A percentile compares a stretch with the other conserved stretches of the same genome.
These are phyloP conservation scores for Athalia cordata DNA, from an alignment of 2,888 invertebrate species.

Conservation along the genomic window DNA sequence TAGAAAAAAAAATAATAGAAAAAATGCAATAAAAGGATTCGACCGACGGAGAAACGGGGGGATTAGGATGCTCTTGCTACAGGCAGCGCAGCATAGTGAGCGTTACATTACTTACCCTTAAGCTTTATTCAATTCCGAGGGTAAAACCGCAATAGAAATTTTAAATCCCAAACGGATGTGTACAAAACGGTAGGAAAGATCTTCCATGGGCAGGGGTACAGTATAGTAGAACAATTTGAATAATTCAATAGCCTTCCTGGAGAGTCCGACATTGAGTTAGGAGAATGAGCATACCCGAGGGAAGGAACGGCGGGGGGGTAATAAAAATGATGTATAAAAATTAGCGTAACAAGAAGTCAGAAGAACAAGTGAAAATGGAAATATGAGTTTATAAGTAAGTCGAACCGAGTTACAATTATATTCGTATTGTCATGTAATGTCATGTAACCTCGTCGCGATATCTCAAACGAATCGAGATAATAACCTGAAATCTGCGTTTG, in stretches of 20 bases:
- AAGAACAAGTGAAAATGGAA: too few species aligned
- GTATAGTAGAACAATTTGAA: slow-evolving; percentile 11
- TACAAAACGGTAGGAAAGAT: slow-evolving; percentile 12
- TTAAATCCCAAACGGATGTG: slow-evolving; percentile 28
- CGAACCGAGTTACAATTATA: too few species aligned
- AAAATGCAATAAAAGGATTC: background rate
- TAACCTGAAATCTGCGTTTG: too few species aligned
- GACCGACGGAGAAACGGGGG: background rate
- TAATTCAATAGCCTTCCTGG: background rate
- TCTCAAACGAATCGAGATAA: too few species aligned
- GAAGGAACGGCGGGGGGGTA: background rate
- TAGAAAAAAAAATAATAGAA: background rate
- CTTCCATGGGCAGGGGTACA: background rate
- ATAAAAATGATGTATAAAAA: background rate
- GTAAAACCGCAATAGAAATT: slow-evolving; percentile 27
- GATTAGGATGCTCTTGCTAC: slow-evolving; percentile 7
- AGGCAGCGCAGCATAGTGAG: background rate
- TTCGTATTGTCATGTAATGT: too few species aligned
- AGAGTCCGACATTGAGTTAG: background rate
- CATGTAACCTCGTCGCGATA: too few species aligned
- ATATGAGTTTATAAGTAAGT: too few species aligned
- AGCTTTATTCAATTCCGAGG: slow-evolving; percentile 31
- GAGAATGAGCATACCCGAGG: slow-evolving; percentile 1
- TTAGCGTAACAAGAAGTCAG: background rate
- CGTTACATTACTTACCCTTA: slow-evolving; percentile 25